These are phyloP conservation scores for Psettodes erumei DNA, from an alignment of 2,113 vertebrate species.

Conservation along the genomic window DNA sequence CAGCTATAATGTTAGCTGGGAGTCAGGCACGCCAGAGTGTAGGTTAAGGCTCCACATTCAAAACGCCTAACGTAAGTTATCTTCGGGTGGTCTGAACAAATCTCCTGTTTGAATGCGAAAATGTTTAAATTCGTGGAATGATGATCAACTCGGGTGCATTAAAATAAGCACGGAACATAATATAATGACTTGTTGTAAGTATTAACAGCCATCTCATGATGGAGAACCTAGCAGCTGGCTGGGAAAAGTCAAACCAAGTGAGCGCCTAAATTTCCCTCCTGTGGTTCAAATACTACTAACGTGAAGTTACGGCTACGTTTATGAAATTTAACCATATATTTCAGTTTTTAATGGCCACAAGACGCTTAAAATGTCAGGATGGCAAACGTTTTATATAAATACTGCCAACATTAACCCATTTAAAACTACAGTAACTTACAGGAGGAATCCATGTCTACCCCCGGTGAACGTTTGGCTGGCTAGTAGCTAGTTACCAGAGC, in stretches of 20 bases:
- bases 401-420: neutral
- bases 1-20: neutral
- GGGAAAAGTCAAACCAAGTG: conserved; percentile 45
- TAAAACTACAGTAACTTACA: neutral
- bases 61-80: conserved; percentile 34
- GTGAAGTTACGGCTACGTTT: neutral
- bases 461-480: conserved; percentile 22
- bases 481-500: neutral
- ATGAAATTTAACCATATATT: neutral
- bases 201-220: neutral
- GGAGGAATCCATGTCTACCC: neutral
- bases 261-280: conserved; percentile 85
- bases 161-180: neutral
- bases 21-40: neutral
- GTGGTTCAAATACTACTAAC: conserved; percentile 14
- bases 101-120: neutral
- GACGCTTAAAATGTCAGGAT: fast-evolving
- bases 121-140: neutral
- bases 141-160: fast-evolving
- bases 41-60: conserved; percentile 38
- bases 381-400: neutral
- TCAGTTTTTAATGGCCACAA: neutral
- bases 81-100: conserved; percentile 20
- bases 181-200: too few relatives aligned
- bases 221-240: neutral